Conservation (phyloP, 2,797 vertebrate genomes). For the Cuniculus paca region DNA sequence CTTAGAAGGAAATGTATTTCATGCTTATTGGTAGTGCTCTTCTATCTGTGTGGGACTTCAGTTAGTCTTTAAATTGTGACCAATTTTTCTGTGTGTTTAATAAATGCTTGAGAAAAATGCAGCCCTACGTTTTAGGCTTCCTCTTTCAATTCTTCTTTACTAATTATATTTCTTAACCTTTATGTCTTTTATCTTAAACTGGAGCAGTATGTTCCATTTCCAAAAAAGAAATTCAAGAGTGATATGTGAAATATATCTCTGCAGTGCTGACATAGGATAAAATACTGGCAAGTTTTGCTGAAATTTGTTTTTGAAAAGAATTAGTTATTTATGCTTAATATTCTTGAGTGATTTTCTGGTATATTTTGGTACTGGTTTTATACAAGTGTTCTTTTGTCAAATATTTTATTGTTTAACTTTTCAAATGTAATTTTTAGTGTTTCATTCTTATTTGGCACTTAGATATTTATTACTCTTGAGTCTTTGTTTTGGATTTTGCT, state of each 20-base stretch:
- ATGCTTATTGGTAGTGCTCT: not conserved
- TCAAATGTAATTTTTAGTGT: not conserved
- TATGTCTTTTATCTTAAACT: constrained; percentile 31
- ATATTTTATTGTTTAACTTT: not conserved
- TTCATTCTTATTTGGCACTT: not conserved
- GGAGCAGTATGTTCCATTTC: not conserved
- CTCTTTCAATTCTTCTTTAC: not conserved
- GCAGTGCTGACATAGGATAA: not conserved
- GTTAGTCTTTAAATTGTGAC: not conserved
- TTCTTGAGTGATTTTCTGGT: not conserved
- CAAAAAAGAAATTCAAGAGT: not conserved
- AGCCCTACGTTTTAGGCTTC: not conserved
- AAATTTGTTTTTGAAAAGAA: not conserved
- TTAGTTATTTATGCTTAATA: not conserved
- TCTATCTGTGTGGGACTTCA: not conserved
- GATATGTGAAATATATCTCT: not conserved
- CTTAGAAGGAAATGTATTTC: not conserved
- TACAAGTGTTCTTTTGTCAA: not conserved
- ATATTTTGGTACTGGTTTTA: not conserved
- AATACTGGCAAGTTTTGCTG: not conserved
- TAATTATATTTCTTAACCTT: constrained; percentile 12
- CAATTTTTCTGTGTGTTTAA: not conserved
- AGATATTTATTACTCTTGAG: not conserved
- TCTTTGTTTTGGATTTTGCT: not conserved
- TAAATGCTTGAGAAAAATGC: not conserved